Evolutionary conservation across 2,113 vertebrate genomes (phyloP).

Genomic region (Carettochelys insculpta): DNA sequence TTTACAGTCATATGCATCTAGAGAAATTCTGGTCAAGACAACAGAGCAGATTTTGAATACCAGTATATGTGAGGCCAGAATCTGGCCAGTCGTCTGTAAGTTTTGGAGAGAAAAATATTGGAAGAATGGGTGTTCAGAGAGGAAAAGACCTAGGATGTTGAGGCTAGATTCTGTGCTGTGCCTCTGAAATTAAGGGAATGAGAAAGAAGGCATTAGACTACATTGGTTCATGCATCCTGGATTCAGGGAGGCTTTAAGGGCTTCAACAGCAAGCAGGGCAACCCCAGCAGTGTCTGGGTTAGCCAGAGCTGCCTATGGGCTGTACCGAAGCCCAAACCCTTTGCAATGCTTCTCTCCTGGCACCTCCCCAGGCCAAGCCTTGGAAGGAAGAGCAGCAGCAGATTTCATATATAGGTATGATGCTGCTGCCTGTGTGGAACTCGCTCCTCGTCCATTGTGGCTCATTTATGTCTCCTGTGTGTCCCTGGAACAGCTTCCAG

Average conservation of each 20-base stretch:
- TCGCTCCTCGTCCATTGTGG: background rate
- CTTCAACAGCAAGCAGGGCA: background rate
- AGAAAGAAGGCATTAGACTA: background rate
- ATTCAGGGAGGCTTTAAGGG: background rate
- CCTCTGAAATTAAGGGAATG: background rate
- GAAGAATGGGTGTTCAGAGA: background rate
- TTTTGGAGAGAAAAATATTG: background rate
- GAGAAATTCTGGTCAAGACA: background rate
- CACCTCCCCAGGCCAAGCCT: background rate
- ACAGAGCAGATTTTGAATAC: background rate
- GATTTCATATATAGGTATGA: background rate
- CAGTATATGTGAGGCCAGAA: background rate
- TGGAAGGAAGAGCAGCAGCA: background rate
- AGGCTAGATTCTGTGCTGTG: background rate
- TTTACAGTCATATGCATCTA: background rate
- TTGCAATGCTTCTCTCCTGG: background rate
- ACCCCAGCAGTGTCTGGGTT: background rate
- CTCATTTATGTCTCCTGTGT: background rate
- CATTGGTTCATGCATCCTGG: background rate
- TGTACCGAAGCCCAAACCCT: background rate
- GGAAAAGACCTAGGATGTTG: background rate
- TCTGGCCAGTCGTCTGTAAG: slow-evolving; percentile 2
- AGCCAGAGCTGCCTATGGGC: background rate
- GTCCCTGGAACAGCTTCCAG: background rate
- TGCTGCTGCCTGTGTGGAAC: background rate